These are phyloP conservation scores for Coremacera marginata DNA, from an alignment of 2,888 invertebrate genomes.

Conservation along the genomic window DNA sequence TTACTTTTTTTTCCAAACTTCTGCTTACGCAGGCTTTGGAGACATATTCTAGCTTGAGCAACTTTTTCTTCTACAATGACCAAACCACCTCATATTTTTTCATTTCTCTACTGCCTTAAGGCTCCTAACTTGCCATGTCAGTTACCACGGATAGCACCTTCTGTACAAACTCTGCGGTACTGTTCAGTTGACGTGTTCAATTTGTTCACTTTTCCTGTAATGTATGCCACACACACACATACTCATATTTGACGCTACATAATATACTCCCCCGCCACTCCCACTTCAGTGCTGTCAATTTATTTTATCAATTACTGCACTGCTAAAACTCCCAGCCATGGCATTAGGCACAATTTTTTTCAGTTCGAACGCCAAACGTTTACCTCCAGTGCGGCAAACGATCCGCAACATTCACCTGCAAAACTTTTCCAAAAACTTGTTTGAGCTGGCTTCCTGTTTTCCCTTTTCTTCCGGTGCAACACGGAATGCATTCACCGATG, in stretches of 20 bases:
- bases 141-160: not conserved
- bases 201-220: conserved; percentile 37
- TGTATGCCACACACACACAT: not conserved
- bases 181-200: conserved; percentile 41
- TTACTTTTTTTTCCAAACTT: too few relatives aligned
- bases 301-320: conserved; percentile 45
- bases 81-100: not conserved
- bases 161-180: conserved; percentile 28
- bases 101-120: not conserved
- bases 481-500: not conserved
- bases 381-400: conserved; percentile 2
- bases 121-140: not conserved
- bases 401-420: conserved; percentile 19
- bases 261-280: not conserved
- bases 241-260: not conserved
- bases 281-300: conserved; percentile 37
- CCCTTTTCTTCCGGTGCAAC: not conserved
- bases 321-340: conserved; percentile 16
- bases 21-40: too few relatives aligned
- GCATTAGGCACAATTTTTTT: conserved; percentile 26
- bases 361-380: conserved; percentile 3
- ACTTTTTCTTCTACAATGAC: too few relatives aligned
- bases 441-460: not conserved
- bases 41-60: too few relatives aligned
- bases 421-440: conserved; percentile 28